phyloP scores from a whole-genome alignment of 2,888 invertebrate genomes.

The Gortyna flavago region DNA sequence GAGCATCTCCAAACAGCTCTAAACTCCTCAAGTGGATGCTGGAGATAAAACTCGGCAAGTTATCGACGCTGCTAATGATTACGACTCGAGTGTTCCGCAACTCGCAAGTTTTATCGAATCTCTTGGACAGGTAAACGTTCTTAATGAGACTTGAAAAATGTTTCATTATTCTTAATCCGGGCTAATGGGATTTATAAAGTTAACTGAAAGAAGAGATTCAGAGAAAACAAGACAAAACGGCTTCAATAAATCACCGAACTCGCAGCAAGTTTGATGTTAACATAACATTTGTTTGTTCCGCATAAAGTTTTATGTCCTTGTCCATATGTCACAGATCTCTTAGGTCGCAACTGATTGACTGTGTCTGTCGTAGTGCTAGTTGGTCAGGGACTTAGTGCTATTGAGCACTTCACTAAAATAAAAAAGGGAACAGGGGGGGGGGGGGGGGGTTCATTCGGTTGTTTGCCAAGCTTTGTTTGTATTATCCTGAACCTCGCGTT shows the following conservation, averaged over 20 bases:
- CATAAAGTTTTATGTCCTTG: slow-evolving; percentile 2
- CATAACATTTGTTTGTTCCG: slow-evolving; percentile 10
- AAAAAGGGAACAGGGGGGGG: no score
- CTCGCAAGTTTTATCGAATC: slow-evolving; percentile 29
- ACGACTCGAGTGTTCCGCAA: slow-evolving; percentile 31
- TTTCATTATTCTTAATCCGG: slow-evolving; percentile 29
- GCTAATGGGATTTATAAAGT: slow-evolving; percentile 5
- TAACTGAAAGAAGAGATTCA: slow-evolving; percentile 10
- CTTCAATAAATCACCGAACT: slow-evolving; percentile 18
- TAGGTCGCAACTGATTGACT: slow-evolving; percentile 3
- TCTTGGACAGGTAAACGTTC: slow-evolving; percentile 55
- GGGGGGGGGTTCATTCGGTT: neutral
- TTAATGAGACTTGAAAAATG: slow-evolving; percentile 58
- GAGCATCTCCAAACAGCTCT: slow-evolving; percentile 22
- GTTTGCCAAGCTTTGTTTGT: neutral
- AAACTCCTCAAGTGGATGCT: slow-evolving; percentile 32
- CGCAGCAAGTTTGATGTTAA: slow-evolving; percentile 6
- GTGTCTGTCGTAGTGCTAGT: neutral
- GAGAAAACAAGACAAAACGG: slow-evolving; percentile 5
- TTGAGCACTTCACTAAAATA: neutral
- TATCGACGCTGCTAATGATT: slow-evolving; percentile 52
- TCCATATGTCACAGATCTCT: neutral
- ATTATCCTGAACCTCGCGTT: neutral
- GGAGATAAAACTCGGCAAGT: slow-evolving; percentile 52
- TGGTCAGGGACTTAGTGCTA: neutral